Evolutionary conservation across 2,113 vertebrate genomes (phyloP).

Genomic region (Meleagris gallopavo): DNA sequence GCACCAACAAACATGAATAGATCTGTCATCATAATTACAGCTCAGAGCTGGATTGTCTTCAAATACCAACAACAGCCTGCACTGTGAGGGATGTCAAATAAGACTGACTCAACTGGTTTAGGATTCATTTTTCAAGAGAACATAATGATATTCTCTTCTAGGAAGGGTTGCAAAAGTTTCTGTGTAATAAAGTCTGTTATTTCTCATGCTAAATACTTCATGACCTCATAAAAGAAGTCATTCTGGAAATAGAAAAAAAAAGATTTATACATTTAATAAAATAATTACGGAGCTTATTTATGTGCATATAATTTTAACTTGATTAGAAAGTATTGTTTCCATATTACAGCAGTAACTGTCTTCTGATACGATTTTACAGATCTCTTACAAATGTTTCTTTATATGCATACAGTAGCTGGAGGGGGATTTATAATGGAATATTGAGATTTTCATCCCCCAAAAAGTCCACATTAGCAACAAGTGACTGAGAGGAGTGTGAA

Average conservation of each 20-base stretch:
- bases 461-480: background rate
- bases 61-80: conserved; percentile 60
- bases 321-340: conserved; percentile 26
- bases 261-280: conserved; percentile 59
- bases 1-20: conserved; percentile 59
- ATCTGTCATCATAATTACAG: conserved; percentile 66
- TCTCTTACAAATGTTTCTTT: conserved; percentile 14
- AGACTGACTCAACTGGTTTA: conserved; percentile 55
- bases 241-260: background rate
- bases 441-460: background rate
- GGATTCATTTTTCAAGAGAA: conserved; percentile 16
- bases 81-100: conserved; percentile 37
- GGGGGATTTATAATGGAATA: background rate
- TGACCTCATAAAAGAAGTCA: background rate
- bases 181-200: background rate
- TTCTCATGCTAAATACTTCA: background rate
- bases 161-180: background rate
- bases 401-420: background rate
- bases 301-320: conserved; percentile 8
- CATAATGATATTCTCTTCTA: background rate
- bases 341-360: background rate
- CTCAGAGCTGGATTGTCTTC: conserved; percentile 65
- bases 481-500: background rate
- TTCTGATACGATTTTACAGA: background rate
- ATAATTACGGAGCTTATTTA: conserved; percentile 12